Evolutionary conservation across 2,797 vertebrate species (phyloP).

Genomic region (Manis javanica): DNA sequence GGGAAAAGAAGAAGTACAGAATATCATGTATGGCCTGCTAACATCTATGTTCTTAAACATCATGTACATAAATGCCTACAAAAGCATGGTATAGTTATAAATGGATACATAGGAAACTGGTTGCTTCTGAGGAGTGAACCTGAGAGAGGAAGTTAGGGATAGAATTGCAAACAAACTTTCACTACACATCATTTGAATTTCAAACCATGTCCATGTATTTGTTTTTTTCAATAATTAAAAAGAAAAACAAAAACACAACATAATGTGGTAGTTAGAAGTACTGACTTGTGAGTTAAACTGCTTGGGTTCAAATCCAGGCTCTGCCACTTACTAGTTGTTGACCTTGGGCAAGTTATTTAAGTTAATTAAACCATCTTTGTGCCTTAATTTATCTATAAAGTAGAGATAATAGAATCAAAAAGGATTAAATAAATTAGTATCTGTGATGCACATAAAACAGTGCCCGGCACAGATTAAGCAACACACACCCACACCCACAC

Average conservation of each 20-base stretch:
- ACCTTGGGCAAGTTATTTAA: slow-evolving; percentile 38
- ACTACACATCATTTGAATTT: background rate
- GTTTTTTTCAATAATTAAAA: background rate
- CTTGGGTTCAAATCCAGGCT: slow-evolving; percentile 8
- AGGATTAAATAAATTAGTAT: background rate
- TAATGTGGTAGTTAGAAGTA: background rate
- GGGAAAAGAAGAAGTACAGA: background rate
- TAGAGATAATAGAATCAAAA: background rate
- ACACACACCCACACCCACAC: background rate
- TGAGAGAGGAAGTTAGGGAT: background rate
- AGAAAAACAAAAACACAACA: background rate
- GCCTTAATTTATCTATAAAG: background rate
- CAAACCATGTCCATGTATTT: background rate
- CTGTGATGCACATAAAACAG: background rate
- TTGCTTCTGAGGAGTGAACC: background rate
- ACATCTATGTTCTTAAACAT: slow-evolving; percentile 19
- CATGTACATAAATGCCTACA: background rate
- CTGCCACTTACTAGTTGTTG: background rate
- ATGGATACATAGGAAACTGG: background rate
- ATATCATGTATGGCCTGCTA: background rate
- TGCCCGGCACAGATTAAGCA: background rate
- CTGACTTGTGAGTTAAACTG: slow-evolving; percentile 11
- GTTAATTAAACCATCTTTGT: slow-evolving; percentile 5
- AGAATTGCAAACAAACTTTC: slow-evolving; percentile 26
- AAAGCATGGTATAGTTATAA: background rate